Evolutionary conservation across 1,140 invertebrate genomes (phyloP).

Genomic region (silkworm (Bombyx mori)): DNA sequence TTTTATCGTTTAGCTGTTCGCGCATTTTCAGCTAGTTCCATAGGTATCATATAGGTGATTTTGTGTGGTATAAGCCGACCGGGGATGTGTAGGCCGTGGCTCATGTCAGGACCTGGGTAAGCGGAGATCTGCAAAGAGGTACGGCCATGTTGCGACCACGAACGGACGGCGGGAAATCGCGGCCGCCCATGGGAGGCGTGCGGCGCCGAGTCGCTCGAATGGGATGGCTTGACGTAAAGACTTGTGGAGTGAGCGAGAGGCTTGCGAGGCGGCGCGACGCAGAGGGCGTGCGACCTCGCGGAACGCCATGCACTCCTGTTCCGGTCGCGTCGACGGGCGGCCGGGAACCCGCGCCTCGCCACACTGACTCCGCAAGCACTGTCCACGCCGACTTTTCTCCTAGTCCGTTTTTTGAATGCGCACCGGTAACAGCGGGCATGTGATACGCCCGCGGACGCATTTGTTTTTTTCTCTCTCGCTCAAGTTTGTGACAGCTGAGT

Average conservation of each 20-base stretch:
- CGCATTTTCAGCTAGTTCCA: too few relatives aligned
- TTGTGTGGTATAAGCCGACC: not conserved
- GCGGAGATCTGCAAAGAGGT: slow-evolving; percentile 33
- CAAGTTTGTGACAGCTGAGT: slow-evolving; percentile 44
- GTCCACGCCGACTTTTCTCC: slow-evolving; percentile 49
- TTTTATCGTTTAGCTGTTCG: too few relatives aligned
- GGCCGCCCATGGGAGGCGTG: slow-evolving; percentile 67
- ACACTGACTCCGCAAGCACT: slow-evolving; percentile 47
- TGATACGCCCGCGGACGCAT: slow-evolving; percentile 45
- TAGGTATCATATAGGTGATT: too few relatives aligned
- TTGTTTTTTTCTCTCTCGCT: slow-evolving; percentile 51
- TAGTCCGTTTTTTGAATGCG: slow-evolving; percentile 55
- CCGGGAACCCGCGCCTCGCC: slow-evolving; percentile 54
- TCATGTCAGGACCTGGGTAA: slow-evolving; percentile 19
- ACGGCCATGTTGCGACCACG: slow-evolving; percentile 63
- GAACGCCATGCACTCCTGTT: slow-evolving; percentile 57
- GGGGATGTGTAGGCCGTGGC: slow-evolving; percentile 1
- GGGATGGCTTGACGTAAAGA: slow-evolving; percentile 28
- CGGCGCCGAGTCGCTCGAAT: slow-evolving; percentile 37
- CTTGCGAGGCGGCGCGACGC: slow-evolving; percentile 52
- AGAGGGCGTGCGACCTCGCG: slow-evolving; percentile 53
- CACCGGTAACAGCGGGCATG: slow-evolving; percentile 51
- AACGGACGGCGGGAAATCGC: slow-evolving; percentile 56
- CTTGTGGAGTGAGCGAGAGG: slow-evolving; percentile 31
- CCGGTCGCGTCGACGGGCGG: slow-evolving; percentile 67